phyloP scores from a whole-genome alignment of 2,113 vertebrate genomes.

The Carassius gibelio region DNA sequence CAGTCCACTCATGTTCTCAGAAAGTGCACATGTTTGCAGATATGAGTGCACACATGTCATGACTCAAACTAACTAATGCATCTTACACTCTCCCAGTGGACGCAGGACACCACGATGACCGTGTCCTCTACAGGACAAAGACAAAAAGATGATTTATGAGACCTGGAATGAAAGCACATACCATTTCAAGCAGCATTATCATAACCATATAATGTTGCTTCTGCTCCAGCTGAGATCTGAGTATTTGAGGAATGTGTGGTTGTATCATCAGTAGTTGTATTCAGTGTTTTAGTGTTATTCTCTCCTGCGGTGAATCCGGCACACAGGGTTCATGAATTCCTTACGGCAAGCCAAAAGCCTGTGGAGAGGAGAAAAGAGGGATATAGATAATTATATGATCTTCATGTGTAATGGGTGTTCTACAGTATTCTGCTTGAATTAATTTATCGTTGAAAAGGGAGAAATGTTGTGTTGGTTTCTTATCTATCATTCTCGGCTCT shows the following conservation, averaged over 20 bases:
- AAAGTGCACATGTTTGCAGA: constrained; percentile 8
- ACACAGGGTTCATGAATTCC: constrained; percentile 38
- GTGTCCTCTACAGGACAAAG: constrained; percentile 9
- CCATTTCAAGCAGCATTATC: constrained; percentile 5
- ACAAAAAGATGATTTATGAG: not conserved
- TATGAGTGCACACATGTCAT: not conserved
- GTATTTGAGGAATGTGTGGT: constrained; percentile 22
- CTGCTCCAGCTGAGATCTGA: constrained; percentile 25
- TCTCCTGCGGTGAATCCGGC: constrained; percentile 22
- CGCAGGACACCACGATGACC: not conserved
- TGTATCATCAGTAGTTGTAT: constrained; percentile 28
- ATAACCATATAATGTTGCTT: not conserved
- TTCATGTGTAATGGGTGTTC: constrained; percentile 15
- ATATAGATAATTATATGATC: constrained; percentile 32
- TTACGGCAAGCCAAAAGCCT: constrained; percentile 16
- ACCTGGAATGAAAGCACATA: not conserved
- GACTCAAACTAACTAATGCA: constrained; percentile 1
- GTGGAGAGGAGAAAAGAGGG: not conserved
- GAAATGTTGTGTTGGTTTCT: constrained; percentile 35
- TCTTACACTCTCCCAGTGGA: not conserved
- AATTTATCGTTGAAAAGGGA: constrained; percentile 14
- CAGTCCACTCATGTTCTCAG: not conserved
- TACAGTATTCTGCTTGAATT: constrained; percentile 6
- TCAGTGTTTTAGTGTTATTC: constrained; percentile 14
- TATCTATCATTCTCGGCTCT: constrained; percentile 24